Evolutionary conservation across 2,113 vertebrate species (phyloP).

Genomic region (Passer domesticus): DNA sequence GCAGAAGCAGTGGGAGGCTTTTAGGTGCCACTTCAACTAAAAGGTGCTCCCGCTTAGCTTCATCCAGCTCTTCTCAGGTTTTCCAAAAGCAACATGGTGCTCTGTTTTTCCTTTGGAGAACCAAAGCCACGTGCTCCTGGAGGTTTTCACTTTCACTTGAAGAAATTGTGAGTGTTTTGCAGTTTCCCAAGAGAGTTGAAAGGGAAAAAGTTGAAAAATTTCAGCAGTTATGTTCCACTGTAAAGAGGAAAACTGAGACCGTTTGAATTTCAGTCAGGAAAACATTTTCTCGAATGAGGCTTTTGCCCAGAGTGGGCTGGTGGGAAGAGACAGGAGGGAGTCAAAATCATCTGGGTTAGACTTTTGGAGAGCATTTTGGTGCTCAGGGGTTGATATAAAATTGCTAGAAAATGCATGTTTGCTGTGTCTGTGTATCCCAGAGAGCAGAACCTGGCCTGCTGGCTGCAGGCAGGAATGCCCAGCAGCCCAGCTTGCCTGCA

Average conservation of each 20-base stretch:
- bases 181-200: neutral
- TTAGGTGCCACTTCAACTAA: neutral
- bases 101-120: neutral
- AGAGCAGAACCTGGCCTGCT: neutral
- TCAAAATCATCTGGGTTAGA: neutral
- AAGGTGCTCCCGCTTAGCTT: neutral
- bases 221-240: neutral
- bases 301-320: neutral
- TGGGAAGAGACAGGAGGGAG: neutral
- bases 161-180: neutral
- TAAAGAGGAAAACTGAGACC: neutral
- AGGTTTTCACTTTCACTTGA: neutral
- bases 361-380: neutral
- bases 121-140: neutral
- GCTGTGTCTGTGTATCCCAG: neutral
- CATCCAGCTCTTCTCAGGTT: neutral
- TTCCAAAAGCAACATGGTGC: neutral
- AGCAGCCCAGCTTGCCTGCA: neutral
- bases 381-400: neutral
- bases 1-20: neutral
- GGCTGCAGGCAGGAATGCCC: neutral
- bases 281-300: neutral
- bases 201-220: neutral
- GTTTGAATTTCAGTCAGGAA: neutral
- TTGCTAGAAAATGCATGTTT: neutral